Evolutionary conservation across 1,140 invertebrate species (phyloP).

Genomic region (Grapholita molesta): DNA sequence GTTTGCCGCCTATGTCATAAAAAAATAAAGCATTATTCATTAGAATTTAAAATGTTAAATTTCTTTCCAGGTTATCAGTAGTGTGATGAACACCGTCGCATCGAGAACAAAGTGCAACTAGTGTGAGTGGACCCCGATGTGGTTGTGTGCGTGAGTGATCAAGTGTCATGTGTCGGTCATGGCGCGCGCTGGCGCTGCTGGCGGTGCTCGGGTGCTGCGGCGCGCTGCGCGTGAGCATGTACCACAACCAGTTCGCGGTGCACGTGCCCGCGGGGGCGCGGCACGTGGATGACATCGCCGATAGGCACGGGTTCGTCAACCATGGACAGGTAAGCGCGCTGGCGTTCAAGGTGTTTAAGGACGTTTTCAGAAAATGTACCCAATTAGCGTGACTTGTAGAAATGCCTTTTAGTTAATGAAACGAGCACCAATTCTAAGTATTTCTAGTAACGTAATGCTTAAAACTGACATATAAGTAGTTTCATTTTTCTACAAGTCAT

Average conservation of each 20-base stretch:
- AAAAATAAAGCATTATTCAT: neutral
- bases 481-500: too few species aligned
- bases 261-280: constrained; percentile 80
- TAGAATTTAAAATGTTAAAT: neutral
- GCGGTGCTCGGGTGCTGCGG: constrained; percentile 43
- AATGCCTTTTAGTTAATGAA: too few species aligned
- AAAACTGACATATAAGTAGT: too few species aligned
- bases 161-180: constrained; percentile 58
- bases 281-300: constrained; percentile 81
- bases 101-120: constrained; percentile 10
- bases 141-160: constrained; percentile 40
- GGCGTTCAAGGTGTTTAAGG: too few species aligned
- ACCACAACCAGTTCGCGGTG: constrained; percentile 58
- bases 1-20: too few species aligned
- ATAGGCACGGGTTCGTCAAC: constrained; percentile 85
- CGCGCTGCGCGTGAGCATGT: constrained; percentile 69
- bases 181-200: constrained; percentile 62
- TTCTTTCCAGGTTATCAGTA: constrained; percentile 30
- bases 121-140: constrained; percentile 33
- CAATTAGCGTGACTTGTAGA: too few species aligned
- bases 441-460: too few species aligned
- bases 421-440: too few species aligned
- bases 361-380: too few species aligned
- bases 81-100: constrained; percentile 36
- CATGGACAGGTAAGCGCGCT: constrained; percentile 83